Evolutionary conservation across 2,113 vertebrate species (phyloP), one percentile per base, ranked within the genome.

Genomic region (Gorsachius goisagi): DNA sequence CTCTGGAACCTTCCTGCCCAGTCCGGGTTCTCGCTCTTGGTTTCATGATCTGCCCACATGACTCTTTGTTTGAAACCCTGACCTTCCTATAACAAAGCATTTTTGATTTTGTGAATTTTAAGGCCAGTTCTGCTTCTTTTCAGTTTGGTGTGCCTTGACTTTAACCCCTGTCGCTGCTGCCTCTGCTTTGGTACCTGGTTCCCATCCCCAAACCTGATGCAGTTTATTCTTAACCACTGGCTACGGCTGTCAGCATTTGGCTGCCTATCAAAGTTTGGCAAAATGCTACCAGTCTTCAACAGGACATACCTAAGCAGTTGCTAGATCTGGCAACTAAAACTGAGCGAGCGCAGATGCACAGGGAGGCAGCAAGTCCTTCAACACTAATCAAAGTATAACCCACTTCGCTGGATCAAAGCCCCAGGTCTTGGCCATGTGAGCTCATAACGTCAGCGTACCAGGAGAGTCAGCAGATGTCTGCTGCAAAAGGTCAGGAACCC

Each of bases 261-360:
- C 24, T 62, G 24, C 33, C 7, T 62, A 39, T 19, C 11, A 12
- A 8, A 30, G 23, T 76, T 22, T 30, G 39, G 74, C 39, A 86
- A 30, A 22, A 11, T 16, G 23, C 33, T 59, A 18, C 12, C 8
- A 8, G 24, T 39, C 53, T 74, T 47, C 37, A 66, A 21, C 23
- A 52, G 59, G 33, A 30, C 37, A 4, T n/a, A 59, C 22, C 19
- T 15, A 21, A 52, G 59, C 9, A n/a, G 30, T n/a, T n/a, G 13
- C 26, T 23, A 35, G 20, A 12, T 33, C 32, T 41, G 53, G 26
- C 47, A 27, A 5, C 41, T 68, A 35, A 47, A 74, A 32, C 47
- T 35, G 20, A 35, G 24, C 4, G 13, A 50, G 33, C 0, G 1
- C 24, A 67, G 53, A n/a, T 18, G 15, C 20, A 27, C 28, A 30